Base-by-base conservation (phyloP, 2,888 invertebrate genomes). In the Thymelicus acteon region DNA sequence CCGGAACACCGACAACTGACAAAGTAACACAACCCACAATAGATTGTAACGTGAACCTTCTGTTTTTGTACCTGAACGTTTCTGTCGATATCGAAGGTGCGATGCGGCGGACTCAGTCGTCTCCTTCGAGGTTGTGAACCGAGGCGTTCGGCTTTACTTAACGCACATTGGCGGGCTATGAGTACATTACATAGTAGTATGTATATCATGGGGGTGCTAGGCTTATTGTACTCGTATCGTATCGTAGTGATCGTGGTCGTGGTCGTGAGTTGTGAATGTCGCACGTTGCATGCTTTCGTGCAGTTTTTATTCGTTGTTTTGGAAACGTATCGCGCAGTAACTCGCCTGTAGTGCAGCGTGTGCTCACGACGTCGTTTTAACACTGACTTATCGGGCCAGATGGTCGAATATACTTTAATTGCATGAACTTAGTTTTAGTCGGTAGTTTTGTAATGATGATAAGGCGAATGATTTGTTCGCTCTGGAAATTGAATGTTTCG, bases 371-470 rank as follows among this genome's bases (percentile, higher is more conserved):
- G 75, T 72, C 77, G 75, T 74, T 75, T 79, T 58, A 77, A 78
- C 73, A 71, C 76, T 79, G 78, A 77, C 72, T 58, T 75, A 78
- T 75, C 77, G 79, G 78, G 76, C 76, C 80, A 79, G 75, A 77
- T 79, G 82, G 77, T 79, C 79, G 78, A 78, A 80, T 84, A 77
- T 78, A 79, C 77, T 81, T 75, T 83, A 82, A 82, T 87, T 88
- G 89, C 89, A 89, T 90, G 87, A 87, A 79, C 75, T 83, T 88
- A 89, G 87, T 80, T 73, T 83, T 90, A 90, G 85, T 81, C 78
- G 79, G 77, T 90, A 89, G 88, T 83, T 82, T 81, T 76, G 85
- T 60, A 85, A 83, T 78, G 79, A 78, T 74, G 72, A 77, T 76
- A 82, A 82, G 82, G 84, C 85, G 84, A 84, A 79, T 68, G 72